Evolutionary conservation across 2,888 invertebrate species (phyloP), one percentile per base, ranked within the genome.

Genomic region (Ischnus inquisitorius): DNA sequence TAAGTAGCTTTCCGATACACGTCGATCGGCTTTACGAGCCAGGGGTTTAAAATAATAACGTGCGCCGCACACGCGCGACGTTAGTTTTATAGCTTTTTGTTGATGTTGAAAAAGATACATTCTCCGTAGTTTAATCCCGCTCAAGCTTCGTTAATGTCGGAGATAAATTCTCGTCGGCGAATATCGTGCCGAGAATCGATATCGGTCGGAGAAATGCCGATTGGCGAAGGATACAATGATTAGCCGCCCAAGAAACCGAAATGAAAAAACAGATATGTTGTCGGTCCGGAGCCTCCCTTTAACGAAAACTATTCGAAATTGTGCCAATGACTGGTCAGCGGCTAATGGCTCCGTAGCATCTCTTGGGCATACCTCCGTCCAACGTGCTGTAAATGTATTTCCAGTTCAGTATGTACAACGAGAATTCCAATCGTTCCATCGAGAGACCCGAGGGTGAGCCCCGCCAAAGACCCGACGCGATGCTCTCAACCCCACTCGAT

Each of bases 391-490:
- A 39, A n/a, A 28, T 51, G n/a, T 69, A 48, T 54, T 34, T 25
- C 3, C 22, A 57, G 12, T 25, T 25, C 68, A 28, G 34, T 51
- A 69, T 69, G n/a, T 28, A 69, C 51, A 69, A 69, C 51, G 68
- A 34, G 68, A 39, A 69, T 69, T 69, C 68, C 68, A n/a, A 69
- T 69, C 39, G 34, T 69, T 69, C 68, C 48, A 69, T 48, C n/a
- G 16, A 69, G 28, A 16, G 62, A 69, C 16, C 10, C 28, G 16
- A 69, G 68, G 51, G 68, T 69, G 28, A 39, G 51, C 16, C 51
- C 51, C 65, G 12, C 34, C 46, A 34, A 69, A 69, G 28, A n/a
- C 68, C 14, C 19, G 54, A 25, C 22, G 22, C 28, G 54, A 8
- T 39, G 54, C 19, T 39, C 39, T 16, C 22, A 39, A 69, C 54